These are phyloP conservation scores for Aphelocoma californica DNA, from an alignment of 2,797 vertebrate genomes.

Conservation along the genomic window DNA sequence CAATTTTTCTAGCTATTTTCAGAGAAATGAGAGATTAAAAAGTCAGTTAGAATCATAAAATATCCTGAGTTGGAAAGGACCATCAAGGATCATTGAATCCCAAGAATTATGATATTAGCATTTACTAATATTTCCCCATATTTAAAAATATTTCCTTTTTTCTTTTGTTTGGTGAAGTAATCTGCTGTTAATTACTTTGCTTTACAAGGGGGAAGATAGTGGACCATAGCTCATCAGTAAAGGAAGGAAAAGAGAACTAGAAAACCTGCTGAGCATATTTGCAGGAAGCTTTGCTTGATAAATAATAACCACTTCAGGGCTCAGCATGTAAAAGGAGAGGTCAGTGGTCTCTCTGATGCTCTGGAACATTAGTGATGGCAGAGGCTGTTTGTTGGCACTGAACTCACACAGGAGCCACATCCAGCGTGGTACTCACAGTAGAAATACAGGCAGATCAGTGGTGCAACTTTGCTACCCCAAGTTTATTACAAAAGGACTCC, in stretches of 20 bases:
- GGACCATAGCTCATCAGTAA: background rate
- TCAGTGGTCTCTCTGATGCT: constrained; percentile 16
- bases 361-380: constrained; percentile 26
- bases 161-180: background rate
- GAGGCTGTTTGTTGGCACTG: constrained; percentile 13
- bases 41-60: background rate
- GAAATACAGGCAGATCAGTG: background rate
- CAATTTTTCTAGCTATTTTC: background rate
- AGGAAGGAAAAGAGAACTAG: constrained; percentile 13
- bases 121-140: background rate
- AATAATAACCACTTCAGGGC: constrained; percentile 54
- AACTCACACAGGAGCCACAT: background rate
- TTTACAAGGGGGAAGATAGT: background rate
- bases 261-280: constrained; percentile 27
- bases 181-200: background rate
- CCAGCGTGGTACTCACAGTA: background rate
- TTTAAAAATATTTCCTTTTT: background rate
- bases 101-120: background rate
- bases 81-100: background rate
- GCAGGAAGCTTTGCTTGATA: constrained; percentile 16
- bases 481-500: background rate
- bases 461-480: background rate
- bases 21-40: background rate
- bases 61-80: background rate
- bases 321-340: constrained; percentile 26